These are phyloP conservation scores for Bombus haemorrhoidalis DNA, from an alignment of 1,140 invertebrate genomes.

Conservation along the genomic window DNA sequence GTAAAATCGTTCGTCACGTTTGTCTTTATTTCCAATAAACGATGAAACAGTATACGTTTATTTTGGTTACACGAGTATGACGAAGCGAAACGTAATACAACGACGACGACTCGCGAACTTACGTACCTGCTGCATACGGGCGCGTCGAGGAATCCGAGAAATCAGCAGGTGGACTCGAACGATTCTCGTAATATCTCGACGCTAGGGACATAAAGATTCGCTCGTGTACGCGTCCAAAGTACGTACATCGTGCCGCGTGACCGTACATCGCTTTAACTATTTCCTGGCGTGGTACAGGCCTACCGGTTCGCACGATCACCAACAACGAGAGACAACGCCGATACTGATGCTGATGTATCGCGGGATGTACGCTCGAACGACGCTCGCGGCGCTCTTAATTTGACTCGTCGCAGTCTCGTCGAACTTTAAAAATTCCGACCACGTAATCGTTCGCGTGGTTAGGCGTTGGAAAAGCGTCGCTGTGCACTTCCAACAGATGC, in stretches of 20 bases:
- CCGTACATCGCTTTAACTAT: constrained; percentile 75
- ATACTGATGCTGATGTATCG: no score
- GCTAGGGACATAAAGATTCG: constrained; percentile 61
- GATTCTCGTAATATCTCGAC: constrained; percentile 17
- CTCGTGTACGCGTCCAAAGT: constrained; percentile 64
- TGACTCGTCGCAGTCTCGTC: not conserved
- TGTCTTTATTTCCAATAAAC: no score
- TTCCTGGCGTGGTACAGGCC: constrained; percentile 71
- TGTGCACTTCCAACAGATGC: constrained; percentile 86
- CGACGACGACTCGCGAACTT: not conserved
- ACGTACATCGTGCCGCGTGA: constrained; percentile 72
- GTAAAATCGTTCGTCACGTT: not conserved
- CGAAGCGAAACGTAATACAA: no score
- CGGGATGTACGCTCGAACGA: not conserved
- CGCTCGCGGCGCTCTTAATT: not conserved
- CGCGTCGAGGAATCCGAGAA: not conserved
- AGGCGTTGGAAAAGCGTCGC: constrained; percentile 79
- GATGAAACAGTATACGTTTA: no score
- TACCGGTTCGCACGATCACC: constrained; percentile 41
- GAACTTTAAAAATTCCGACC: constrained; percentile 78
- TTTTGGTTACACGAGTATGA: no score
- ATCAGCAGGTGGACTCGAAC: constrained; percentile 31
- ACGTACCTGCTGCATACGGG: not conserved
- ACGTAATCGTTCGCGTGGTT: constrained; percentile 79
- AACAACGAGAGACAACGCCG: constrained; percentile 46